Evolutionary conservation across 1,140 invertebrate genomes (phyloP), one percentile per base, ranked within the genome.

Genomic region (Neodiprion fabricii): DNA sequence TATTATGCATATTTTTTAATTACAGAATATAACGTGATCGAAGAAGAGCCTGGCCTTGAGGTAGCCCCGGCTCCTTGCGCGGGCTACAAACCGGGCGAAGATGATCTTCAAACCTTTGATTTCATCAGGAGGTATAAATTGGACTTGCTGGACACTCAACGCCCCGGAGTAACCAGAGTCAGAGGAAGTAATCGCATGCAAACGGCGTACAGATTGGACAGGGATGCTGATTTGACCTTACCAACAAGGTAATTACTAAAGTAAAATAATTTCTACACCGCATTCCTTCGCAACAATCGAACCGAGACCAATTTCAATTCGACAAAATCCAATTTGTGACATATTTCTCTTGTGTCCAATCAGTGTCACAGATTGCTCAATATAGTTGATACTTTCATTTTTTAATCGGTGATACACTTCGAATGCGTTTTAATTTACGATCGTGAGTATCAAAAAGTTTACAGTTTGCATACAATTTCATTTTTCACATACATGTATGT

Each of bases 31-130:
- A 61, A 61, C n/a, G 53, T 61, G 11, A 61, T 61, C 53, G 11
- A 69, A 69, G 67, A 69, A 11, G 67, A 23, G 11, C 67, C 67
- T 7, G 14, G 67, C 8, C 40, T 69, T 23, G 23, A 23, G 40
- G 23, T 69, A 7, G 7, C 70, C 7, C 40, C 70, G 48, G 66
- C 71, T 9, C 92, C 93, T 0, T 95, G 94, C 78, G 90, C 91
- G 0, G 88, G 91, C 48, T 91, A 91, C 77, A 90, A 90, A 79
- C 91, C 91, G 2, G 93, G 93, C 9, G 93, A 95, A 80, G 92
- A 94, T 75, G 94, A 95, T 85, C 89, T 95, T 14, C 92, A 94
- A 79, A 92, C 91, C 0, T 94, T 94, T 78, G 95, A 96, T 84
- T 92, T 96, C 49, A 95, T 96, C 72, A 90, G 93, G 49, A 92